Percentiles rank a stretch among this genome's conserved stretches.
phyloP scores from a whole-genome alignment of 2,888 invertebrate genomes.

The Eurytoma adleriae region DNA sequence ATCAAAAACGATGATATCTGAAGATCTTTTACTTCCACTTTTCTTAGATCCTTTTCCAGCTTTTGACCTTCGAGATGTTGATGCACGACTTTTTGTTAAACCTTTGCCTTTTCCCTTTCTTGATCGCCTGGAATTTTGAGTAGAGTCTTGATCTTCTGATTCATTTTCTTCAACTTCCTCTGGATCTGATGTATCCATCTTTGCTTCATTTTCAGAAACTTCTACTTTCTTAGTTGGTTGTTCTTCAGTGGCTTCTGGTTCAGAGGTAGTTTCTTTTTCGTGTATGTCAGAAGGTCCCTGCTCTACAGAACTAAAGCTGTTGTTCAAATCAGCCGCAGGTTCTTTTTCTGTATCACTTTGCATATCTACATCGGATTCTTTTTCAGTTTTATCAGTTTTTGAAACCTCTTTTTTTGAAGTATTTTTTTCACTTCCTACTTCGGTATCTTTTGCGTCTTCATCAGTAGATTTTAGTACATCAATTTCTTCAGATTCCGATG shows the following conservation, averaged over 20 bases:
- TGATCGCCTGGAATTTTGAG: not conserved
- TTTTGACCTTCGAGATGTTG: slow-evolving; percentile 29
- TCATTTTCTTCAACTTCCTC: slow-evolving; percentile 23
- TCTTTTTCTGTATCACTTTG: slow-evolving; percentile 4
- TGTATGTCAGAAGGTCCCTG: not conserved
- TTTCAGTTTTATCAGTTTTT: not conserved
- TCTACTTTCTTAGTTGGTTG: slow-evolving; percentile 38
- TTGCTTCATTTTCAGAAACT: slow-evolving; percentile 34
- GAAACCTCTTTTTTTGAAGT: not conserved
- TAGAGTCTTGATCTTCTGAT: slow-evolving; percentile 25
- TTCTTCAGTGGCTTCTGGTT: slow-evolving; percentile 18
- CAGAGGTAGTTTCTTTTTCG: not conserved
- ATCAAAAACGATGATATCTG: slow-evolving; percentile 26
- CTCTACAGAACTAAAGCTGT: not conserved
- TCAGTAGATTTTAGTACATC: slow-evolving; percentile 54
- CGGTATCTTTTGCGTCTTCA: slow-evolving; percentile 52
- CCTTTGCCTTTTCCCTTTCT: slow-evolving; percentile 29
- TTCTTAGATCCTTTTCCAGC: slow-evolving; percentile 23
- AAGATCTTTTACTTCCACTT: not conserved
- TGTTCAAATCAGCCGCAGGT: not conserved
- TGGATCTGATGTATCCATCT: slow-evolving; percentile 13
- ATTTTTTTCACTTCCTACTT: slow-evolving; percentile 16
- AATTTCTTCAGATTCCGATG: slow-evolving; percentile 57
- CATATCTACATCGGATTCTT: slow-evolving; percentile 23
- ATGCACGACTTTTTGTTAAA: slow-evolving; percentile 1